A percentile compares a stretch with the other conserved stretches of the same genome.
Conservation (phyloP, 2,113 vertebrate species). For the Cricetomys ansorgei region DNA sequence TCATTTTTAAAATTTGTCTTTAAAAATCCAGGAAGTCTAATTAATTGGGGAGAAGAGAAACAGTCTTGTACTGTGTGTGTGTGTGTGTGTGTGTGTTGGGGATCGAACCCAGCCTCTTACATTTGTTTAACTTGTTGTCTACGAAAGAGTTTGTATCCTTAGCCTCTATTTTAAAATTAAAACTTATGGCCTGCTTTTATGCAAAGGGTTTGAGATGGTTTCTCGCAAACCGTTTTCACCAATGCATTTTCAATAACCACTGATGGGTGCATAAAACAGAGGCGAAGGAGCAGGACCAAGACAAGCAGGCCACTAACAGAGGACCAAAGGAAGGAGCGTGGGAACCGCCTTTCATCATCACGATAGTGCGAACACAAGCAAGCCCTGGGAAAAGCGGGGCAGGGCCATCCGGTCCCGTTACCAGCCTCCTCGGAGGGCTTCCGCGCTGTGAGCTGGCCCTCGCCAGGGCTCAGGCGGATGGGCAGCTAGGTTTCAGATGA, state of each 20-base stretch:
- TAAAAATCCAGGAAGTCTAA: slow-evolving; percentile 25
- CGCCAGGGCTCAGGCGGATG: background rate
- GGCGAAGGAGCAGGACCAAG: background rate
- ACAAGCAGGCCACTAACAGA: background rate
- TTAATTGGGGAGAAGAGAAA: slow-evolving; percentile 36
- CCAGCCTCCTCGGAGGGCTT: slow-evolving; percentile 4
- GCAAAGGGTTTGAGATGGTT: background rate
- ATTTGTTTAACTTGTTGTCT: background rate
- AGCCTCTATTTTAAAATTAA: background rate
- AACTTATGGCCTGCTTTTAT: slow-evolving; percentile 34
- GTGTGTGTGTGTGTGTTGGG: too few species aligned
- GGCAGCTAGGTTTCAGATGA: background rate
- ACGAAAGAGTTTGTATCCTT: background rate
- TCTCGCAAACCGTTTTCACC: background rate
- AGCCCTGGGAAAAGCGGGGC: background rate
- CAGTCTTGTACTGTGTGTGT: background rate
- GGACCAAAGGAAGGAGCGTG: background rate
- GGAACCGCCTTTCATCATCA: background rate
- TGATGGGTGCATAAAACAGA: background rate
- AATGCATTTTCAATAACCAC: background rate
- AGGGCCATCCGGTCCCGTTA: background rate
- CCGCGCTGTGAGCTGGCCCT: background rate
- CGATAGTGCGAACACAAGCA: background rate
- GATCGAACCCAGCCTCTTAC: background rate
- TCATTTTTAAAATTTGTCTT: slow-evolving; percentile 47